Evolutionary conservation across 2,113 vertebrate species (phyloP).

Genomic region (Gallinago paraguaiae): DNA sequence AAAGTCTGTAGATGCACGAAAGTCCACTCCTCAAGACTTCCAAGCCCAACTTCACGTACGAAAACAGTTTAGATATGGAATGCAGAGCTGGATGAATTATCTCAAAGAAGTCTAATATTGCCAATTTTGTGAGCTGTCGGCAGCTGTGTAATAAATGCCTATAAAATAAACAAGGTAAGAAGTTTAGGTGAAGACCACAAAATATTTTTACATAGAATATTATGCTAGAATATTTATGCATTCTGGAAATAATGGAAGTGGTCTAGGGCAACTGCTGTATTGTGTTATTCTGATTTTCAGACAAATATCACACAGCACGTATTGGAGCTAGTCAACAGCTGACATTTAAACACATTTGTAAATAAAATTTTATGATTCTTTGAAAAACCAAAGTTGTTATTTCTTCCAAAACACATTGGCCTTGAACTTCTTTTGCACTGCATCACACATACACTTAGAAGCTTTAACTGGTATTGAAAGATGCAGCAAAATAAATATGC

Average conservation of each 20-base stretch:
- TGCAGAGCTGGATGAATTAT: too few species aligned
- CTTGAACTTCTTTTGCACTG: background rate
- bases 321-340: background rate
- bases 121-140: background rate
- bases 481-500: conserved; percentile 7
- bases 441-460: background rate
- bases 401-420: background rate
- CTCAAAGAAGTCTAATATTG: background rate
- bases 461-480: background rate
- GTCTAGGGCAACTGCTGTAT: background rate
- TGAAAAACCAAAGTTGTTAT: background rate
- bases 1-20: background rate
- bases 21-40: background rate
- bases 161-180: background rate
- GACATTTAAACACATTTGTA: background rate
- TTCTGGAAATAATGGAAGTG: background rate
- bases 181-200: background rate
- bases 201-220: background rate
- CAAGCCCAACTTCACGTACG: background rate
- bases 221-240: background rate
- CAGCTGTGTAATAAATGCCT: background rate
- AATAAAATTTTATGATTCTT: background rate
- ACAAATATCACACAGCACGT: background rate
- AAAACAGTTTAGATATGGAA: background rate
- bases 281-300: background rate